Base-by-base conservation (phyloP, 2,797 vertebrate species). In the Taenioides sp. region DNA sequence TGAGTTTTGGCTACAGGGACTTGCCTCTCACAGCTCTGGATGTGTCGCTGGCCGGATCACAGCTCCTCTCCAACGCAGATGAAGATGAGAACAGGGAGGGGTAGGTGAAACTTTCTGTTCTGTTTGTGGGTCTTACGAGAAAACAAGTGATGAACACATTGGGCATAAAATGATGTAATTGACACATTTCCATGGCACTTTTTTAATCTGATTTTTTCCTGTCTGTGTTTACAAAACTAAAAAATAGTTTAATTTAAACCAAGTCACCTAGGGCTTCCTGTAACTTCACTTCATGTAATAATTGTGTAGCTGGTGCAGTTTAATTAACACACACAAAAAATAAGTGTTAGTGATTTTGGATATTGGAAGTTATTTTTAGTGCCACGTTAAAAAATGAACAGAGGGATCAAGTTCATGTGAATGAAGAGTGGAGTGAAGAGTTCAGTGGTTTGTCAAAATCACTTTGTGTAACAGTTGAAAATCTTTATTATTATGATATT, bases 41-140 rank as follows among this genome's bases (percentile, higher is more conserved):
- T 91, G 93, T 96, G 27, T 97, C 96, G 22, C 88, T 95, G 22
- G 96, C 95, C 0, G 96, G 96, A 40, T 97, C 96, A 0, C 96
- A 97, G 87, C 95, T 97, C 73, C 91, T 97, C 80, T 96, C 96
- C 74, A 96, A 97, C 37, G 86, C 95, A 86, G 96, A 97, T 4
- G 96, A 97, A 84, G 96, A 96, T 27, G 95, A 95, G 87, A 95
- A 94, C 90, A 94, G 95, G 89, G 96, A 96, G 82, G 95, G 96
- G 96, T 96, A 82, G 93, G 96, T 92, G 27, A 9, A 23, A 68
- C 25, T 28, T 57, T 61, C 57, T 23, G 10, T 40, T 17, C 2
- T 55, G 5, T 63, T 63, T 43, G 4, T 47, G 43, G 14, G 43
- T 47, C 3, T 47, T 63, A 40, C 2, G 10, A 22, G 12, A 63